These are phyloP conservation scores for Coboldia fuscipes DNA, from an alignment of 1,140 invertebrate species.

Conservation along the genomic window DNA sequence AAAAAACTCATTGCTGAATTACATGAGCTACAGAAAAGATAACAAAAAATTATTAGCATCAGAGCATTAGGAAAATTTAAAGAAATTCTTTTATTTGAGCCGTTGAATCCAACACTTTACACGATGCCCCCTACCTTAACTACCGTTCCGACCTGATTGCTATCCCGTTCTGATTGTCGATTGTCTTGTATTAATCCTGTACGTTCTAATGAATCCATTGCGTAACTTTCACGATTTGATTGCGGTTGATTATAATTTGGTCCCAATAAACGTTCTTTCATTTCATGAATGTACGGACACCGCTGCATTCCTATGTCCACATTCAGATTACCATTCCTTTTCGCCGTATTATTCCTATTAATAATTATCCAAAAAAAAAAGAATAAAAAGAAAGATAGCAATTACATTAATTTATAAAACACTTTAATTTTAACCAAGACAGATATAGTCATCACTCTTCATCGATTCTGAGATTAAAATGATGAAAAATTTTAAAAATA, in stretches of 20 bases:
- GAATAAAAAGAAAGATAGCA: too few relatives aligned
- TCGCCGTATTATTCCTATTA: background rate
- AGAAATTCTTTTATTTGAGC: background rate
- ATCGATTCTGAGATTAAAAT: too few relatives aligned
- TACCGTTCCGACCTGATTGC: slow-evolving; percentile 55
- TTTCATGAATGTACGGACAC: slow-evolving; percentile 75
- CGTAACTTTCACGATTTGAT: slow-evolving; percentile 23
- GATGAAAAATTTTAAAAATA: too few relatives aligned
- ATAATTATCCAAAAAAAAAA: too few relatives aligned
- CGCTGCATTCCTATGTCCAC: slow-evolving; percentile 46
- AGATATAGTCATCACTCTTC: too few relatives aligned
- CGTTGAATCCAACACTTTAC: background rate
- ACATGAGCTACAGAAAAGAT: too few relatives aligned
- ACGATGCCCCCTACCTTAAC: slow-evolving; percentile 44
- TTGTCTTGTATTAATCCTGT: slow-evolving; percentile 28
- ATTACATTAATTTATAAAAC: too few relatives aligned
- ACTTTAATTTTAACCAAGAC: too few relatives aligned
- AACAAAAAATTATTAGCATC: too few relatives aligned
- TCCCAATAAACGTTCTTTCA: slow-evolving; percentile 66
- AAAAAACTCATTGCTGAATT: too few relatives aligned
- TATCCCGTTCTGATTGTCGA: slow-evolving; percentile 31
- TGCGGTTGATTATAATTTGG: slow-evolving; percentile 31
- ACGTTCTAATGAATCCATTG: slow-evolving; percentile 25
- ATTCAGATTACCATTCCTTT: slow-evolving; percentile 6
- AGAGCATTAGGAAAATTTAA: too few relatives aligned